A percentile compares a stretch with the other conserved stretches of the same genome.
These are phyloP conservation scores for Eucidaris tribuloides DNA, from an alignment of 35 echinoderm and acorn worm species.

Conservation along the genomic window DNA sequence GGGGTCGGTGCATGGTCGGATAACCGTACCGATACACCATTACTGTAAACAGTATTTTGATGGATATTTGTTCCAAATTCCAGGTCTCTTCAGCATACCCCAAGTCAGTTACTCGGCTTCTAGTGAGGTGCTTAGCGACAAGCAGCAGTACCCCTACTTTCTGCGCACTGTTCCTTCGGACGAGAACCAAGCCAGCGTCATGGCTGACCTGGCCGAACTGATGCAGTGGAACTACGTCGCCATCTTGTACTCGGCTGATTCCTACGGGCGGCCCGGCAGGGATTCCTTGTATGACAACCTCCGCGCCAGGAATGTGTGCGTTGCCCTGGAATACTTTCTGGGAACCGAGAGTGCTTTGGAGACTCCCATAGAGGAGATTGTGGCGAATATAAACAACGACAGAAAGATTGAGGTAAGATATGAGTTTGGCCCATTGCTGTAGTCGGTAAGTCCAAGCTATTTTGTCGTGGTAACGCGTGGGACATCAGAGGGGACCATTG, in stretches of 20 bases:
- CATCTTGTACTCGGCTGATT: conserved; percentile 69
- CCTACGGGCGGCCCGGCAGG: conserved; percentile 74
- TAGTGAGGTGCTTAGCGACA: conserved; percentile 66
- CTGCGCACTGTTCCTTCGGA: conserved; percentile 80
- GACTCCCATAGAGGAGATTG: background rate
- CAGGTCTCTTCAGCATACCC: conserved; percentile 84
- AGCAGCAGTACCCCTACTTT: conserved; percentile 75
- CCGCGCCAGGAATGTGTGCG: conserved; percentile 45
- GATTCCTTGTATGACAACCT: conserved; percentile 58
- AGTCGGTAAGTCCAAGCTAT: too few species aligned
- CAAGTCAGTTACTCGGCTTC: conserved; percentile 95
- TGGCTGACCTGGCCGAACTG: conserved; percentile 62
- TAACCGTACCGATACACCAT: too few species aligned
- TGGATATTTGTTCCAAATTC: background rate
- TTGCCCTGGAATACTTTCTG: conserved; percentile 3
- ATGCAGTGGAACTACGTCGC: conserved; percentile 84
- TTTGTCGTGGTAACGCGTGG: too few species aligned
- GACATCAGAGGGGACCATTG: too few species aligned
- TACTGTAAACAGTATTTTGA: background rate
- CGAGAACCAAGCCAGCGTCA: conserved; percentile 69
- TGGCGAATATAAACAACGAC: conserved; percentile 46
- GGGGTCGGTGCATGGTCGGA: too few species aligned
- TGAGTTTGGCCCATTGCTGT: too few species aligned
- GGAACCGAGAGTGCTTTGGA: conserved; percentile 8
- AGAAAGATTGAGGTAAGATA: conserved; percentile 47